Base-by-base conservation (phyloP, 2,888 invertebrate genomes). In the Chalcis sispes region DNA sequence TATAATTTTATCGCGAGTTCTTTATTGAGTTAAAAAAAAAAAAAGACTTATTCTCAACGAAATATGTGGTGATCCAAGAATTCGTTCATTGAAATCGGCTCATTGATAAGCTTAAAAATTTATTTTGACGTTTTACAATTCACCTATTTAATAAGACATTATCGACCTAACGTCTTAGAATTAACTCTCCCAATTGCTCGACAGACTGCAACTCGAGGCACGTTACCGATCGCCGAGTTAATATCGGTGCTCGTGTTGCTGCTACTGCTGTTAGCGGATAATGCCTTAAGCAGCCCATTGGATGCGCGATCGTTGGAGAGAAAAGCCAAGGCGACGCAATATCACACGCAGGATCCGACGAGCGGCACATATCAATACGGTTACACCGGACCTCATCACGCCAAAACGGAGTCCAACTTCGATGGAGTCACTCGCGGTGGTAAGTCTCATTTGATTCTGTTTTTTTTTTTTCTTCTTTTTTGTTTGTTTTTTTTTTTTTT, bases 371-470 rank as follows among this genome's bases (percentile, higher is more conserved):
- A 91, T 85, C 89, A 89, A 74, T 92, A 92, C 82, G 93, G 93
- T 18, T 93, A 93, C 86, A 89, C 91, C 27, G 92, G 92, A 81
- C 93, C 93, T 29, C 91, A 92, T 79, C 92, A 92, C 81, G 90
- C 93, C 80, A 93, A 93, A 86, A 89, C 91, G 67, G 94, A 94
- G 88, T 89, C 91, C 8, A 90, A 90, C 79, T 87, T 90, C 72
- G 92, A 93, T 82, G 93, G 93, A 69, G 89, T 92, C 64, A 92
- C 92, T 13, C 90, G 90, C 82, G 93, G 93, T 78, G 87, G 87
- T 87, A 65, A 84, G 84, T 81, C n/a, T 15, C 10, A 10, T 32
- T 58, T 18, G 10, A 25, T 3, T 32, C 32, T 32, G 3, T 32
- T 32, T 32, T 8, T 32, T 32, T 32, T 32, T 3, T 32, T 32